Conservation (phyloP, 2,797 vertebrate genomes). For the Uromys caudimaculatus region DNA sequence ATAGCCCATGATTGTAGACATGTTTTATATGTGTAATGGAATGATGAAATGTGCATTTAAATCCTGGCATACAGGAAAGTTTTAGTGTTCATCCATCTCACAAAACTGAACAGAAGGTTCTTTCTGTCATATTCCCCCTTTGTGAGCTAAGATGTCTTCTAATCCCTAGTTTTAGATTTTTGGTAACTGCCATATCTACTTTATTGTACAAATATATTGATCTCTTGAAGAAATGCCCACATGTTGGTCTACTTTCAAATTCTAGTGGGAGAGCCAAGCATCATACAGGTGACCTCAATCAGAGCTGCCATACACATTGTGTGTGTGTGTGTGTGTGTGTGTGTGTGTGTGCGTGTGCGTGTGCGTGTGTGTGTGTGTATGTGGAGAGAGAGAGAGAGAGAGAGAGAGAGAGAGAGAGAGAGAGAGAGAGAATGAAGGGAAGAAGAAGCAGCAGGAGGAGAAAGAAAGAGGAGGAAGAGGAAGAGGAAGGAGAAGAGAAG, state of each 20-base stretch:
- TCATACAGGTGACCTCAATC: too few relatives aligned
- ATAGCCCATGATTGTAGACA: background rate
- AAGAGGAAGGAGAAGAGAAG: too few relatives aligned
- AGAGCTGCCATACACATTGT: too few relatives aligned
- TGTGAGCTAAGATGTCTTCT: background rate
- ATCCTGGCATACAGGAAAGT: background rate
- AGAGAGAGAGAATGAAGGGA: too few relatives aligned
- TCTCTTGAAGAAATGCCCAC: background rate
- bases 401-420: background rate
- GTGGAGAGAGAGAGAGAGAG: too few relatives aligned
- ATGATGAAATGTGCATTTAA: background rate
- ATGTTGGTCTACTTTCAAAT: background rate
- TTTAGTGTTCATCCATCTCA: background rate
- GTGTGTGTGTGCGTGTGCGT: background rate
- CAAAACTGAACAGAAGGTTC: background rate
- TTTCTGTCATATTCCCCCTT: background rate
- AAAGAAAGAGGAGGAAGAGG: too few relatives aligned
- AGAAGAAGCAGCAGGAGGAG: accelerated
- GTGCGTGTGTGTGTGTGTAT: background rate
- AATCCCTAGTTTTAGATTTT: background rate
- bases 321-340: background rate
- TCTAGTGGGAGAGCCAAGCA: background rate
- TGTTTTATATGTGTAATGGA: background rate
- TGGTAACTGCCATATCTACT: background rate
- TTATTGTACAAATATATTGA: background rate